phyloP scores from a whole-genome alignment of 1,140 invertebrate genomes.

The Ips typographus region DNA sequence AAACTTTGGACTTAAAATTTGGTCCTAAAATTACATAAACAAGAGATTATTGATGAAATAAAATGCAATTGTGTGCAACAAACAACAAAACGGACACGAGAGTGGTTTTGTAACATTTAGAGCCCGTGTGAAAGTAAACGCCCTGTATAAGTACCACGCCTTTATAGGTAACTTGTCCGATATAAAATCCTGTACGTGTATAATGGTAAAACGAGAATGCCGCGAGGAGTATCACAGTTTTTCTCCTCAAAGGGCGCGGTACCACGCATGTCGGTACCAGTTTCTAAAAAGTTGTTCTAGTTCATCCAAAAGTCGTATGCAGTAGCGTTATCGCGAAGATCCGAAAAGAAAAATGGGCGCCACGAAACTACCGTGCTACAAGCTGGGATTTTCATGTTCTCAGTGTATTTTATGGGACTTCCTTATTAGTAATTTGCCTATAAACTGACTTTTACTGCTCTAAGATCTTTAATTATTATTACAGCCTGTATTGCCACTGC shows the following conservation, averaged over 20 bases:
- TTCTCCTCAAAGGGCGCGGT: slow-evolving; percentile 15
- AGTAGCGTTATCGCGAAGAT: too few relatives aligned
- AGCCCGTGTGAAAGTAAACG: slow-evolving; percentile 28
- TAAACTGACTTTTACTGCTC: slow-evolving; percentile 18
- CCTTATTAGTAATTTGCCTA: slow-evolving; percentile 32
- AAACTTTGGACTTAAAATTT: too few relatives aligned
- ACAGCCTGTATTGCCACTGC: slow-evolving; percentile 3
- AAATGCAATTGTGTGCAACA: too few relatives aligned
- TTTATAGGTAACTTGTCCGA: slow-evolving; percentile 25
- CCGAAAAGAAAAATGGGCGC: too few relatives aligned
- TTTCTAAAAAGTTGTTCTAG: too few relatives aligned
- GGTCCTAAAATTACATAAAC: too few relatives aligned
- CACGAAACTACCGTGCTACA: slow-evolving; percentile 1
- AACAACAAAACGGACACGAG: too few relatives aligned
- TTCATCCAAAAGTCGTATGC: too few relatives aligned
- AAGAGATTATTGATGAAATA: too few relatives aligned
- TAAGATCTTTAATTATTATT: slow-evolving; percentile 12
- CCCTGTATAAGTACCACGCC: slow-evolving; percentile 32
- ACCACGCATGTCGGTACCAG: not conserved
- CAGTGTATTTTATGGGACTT: slow-evolving; percentile 20
- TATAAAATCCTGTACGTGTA: slow-evolving; percentile 18
- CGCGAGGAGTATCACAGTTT: slow-evolving; percentile 12
- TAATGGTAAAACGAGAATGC: slow-evolving; percentile 21
- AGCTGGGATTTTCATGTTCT: slow-evolving; percentile 14
- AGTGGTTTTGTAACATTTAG: slow-evolving; percentile 25